phyloP scores from a whole-genome alignment of 2,113 vertebrate genomes.

The Aythya baeri region DNA sequence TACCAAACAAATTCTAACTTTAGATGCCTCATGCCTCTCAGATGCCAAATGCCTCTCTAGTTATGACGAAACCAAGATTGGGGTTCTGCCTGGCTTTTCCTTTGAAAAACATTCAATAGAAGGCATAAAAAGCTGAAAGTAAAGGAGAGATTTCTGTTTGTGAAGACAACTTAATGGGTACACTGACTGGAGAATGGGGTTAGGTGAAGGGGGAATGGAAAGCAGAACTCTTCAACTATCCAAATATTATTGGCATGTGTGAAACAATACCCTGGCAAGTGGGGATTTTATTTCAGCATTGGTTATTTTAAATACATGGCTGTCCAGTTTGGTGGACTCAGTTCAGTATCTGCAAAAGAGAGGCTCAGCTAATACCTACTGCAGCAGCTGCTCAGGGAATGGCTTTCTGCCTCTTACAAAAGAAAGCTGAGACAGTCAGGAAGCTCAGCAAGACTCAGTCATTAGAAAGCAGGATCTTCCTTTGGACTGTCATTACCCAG shows the following conservation, averaged over 20 bases:
- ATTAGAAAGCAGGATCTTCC: background rate
- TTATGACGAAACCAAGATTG: background rate
- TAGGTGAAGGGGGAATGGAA: background rate
- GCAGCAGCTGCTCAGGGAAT: background rate
- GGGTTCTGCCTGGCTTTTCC: background rate
- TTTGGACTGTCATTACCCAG: background rate
- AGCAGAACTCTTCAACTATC: background rate
- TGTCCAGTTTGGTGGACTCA: background rate
- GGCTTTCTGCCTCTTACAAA: background rate
- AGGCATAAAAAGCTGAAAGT: background rate
- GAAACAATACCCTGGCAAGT: background rate
- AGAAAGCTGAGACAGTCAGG: background rate
- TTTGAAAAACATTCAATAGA: background rate
- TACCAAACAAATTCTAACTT: background rate
- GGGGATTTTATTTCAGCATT: background rate
- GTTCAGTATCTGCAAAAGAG: background rate
- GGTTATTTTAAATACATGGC: background rate
- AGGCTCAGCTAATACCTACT: background rate
- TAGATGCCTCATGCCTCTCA: too few species aligned
- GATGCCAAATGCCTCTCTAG: background rate
- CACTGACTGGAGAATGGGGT: background rate
- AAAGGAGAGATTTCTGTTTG: background rate
- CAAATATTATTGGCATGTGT: background rate
- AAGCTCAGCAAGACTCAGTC: background rate
- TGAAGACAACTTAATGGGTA: background rate